Percentiles rank a stretch among this genome's conserved stretches.
Evolutionary conservation across 2,797 vertebrate species (phyloP).

Genomic region (Lycodopsis pacificus): DNA sequence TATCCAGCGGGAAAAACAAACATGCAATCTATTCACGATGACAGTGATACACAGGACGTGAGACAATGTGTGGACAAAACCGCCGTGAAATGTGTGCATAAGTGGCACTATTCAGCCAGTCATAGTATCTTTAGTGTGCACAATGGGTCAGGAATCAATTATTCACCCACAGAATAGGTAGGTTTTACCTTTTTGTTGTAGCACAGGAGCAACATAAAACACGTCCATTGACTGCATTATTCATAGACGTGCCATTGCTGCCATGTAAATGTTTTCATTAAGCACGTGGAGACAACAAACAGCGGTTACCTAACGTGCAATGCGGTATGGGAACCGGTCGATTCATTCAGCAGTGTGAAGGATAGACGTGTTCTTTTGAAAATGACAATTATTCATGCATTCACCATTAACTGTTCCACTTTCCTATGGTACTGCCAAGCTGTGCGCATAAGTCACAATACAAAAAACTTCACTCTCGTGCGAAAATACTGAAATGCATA

Average conservation of each 20-base stretch:
- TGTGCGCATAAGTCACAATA: slow-evolving; percentile 11
- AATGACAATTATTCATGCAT: slow-evolving; percentile 32
- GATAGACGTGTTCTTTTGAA: slow-evolving; percentile 30
- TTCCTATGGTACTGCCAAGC: slow-evolving; percentile 25
- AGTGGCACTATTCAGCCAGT: background rate
- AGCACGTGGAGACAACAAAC: slow-evolving; percentile 28
- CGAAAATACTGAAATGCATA: slow-evolving; percentile 3
- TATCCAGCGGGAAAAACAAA: background rate
- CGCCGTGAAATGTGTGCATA: background rate
- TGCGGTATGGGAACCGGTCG: slow-evolving; percentile 35
- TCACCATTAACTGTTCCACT: slow-evolving; percentile 44
- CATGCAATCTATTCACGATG: slow-evolving; percentile 1
- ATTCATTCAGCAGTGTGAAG: slow-evolving; percentile 31
- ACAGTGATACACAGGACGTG: slow-evolving; percentile 5
- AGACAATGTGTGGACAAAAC: slow-evolving; percentile 18
- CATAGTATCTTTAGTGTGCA: background rate
- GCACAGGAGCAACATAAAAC: background rate
- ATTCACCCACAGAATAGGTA: background rate
- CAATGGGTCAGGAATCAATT: background rate
- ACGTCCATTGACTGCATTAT: background rate
- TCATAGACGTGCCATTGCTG: background rate
- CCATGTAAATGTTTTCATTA: slow-evolving; percentile 22
- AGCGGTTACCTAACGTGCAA: background rate
- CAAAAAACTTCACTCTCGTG: slow-evolving; percentile 2
- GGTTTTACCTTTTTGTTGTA: background rate